Evolutionary conservation across 2,888 invertebrate genomes (phyloP).

Genomic region (Ferdinandea cuprea): DNA sequence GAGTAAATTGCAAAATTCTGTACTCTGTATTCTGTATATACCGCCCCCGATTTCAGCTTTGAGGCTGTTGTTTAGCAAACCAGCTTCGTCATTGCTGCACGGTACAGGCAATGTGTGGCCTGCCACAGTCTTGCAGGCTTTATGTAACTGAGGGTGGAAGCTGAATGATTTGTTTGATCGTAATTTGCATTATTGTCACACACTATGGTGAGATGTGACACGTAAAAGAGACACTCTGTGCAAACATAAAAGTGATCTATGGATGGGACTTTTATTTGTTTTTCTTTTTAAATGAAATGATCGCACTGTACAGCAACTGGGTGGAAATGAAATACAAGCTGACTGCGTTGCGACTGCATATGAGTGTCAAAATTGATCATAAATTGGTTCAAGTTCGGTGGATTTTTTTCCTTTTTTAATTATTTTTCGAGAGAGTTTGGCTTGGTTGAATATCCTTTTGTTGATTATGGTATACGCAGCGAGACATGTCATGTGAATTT

Average conservation of each 20-base stretch:
- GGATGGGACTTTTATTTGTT: constrained; percentile 5
- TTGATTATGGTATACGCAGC: not conserved
- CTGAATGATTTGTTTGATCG: constrained; percentile 62
- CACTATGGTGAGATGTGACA: constrained; percentile 53
- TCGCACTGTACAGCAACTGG: not conserved
- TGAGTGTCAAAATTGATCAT: constrained; percentile 45
- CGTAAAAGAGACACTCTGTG: constrained; percentile 38
- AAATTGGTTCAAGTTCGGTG: constrained; percentile 23
- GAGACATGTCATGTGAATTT: constrained; percentile 22
- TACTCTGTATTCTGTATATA: constrained; percentile 43
- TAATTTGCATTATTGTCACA: constrained; percentile 72
- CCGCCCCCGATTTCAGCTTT: constrained; percentile 45
- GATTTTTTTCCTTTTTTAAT: no score
- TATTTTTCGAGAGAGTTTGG: not conserved
- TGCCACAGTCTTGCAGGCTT: not conserved
- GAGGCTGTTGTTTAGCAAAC: not conserved
- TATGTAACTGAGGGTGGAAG: constrained; percentile 52
- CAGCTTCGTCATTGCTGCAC: constrained; percentile 50
- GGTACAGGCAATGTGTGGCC: not conserved
- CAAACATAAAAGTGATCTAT: constrained; percentile 66
- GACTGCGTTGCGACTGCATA: constrained; percentile 20
- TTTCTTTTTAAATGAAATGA: constrained; percentile 33
- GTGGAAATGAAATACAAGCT: constrained; percentile 7
- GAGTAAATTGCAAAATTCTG: not conserved
- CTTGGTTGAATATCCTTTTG: constrained; percentile 6